Evolutionary conservation across 1,140 invertebrate genomes (phyloP), one percentile per base, ranked within the genome.

Genomic region (Meteorus sp.): DNA sequence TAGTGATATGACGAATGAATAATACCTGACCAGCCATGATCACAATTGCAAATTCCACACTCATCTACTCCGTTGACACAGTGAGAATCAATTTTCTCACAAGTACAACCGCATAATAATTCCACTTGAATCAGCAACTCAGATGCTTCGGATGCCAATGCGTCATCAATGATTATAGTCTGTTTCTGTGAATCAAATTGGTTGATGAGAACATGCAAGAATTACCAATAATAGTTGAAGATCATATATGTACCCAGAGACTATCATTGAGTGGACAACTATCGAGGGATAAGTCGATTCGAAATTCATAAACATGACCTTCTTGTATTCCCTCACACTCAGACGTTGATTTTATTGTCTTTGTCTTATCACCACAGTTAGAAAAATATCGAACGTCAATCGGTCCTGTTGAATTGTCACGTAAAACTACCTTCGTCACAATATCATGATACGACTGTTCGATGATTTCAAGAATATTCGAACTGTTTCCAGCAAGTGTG

Each of bases 381-480:
- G 71, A 72, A 5, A 62, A 63, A 41, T 73, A 73, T 3, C 58
- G 17, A 1, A 73, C 8, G 6, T 43, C 54, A 1, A 73, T 25
- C 5, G 62, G 56, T 5, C 17, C 31, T 0, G 58, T 64, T 1
- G 71, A 67, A 53, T 73, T 71, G 20, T 73, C 71, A 0, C 64
- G 66, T 1, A 73, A 44, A 1, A 73, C 60, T 2, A 73, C 59
- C 31, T 56, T 68, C 1, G 59, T 62, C 2, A 70, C 57, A 37
- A 73, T 68, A 1, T 64, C 64, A 22, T 67, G 68, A 58, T 73
- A 73, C 33, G 68, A 33, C 23, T 51, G 61, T 29, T 73, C 31
- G 15, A 74, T 65, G 11, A 74, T 72, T 29, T 74, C 66, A 0
- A 74, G 48, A 4, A 74, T 73, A 31, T 74, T 74, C 0, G 71